Conservation (phyloP, 2,113 vertebrate species). For the Pampusana beccarii region DNA sequence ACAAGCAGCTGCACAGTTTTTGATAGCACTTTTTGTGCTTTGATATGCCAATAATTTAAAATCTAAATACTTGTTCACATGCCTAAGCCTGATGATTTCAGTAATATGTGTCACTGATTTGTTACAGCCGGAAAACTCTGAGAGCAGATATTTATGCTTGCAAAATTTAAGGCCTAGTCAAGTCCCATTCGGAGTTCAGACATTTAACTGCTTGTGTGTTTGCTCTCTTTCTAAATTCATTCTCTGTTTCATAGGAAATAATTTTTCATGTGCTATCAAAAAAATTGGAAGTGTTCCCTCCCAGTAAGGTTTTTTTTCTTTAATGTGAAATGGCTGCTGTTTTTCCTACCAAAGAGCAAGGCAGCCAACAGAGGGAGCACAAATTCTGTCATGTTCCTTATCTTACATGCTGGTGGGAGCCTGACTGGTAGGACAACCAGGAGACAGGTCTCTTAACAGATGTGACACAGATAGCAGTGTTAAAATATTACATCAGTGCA, state of each 20-base stretch:
- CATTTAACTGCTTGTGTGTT: background rate
- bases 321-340: background rate
- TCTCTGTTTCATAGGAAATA: background rate
- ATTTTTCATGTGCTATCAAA: background rate
- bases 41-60: background rate
- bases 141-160: background rate
- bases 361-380: constrained; percentile 36
- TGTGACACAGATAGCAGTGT: background rate
- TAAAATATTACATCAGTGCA: background rate
- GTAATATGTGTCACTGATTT: background rate
- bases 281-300: background rate
- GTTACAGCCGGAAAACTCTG: background rate
- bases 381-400: background rate
- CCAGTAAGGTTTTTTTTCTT: background rate
- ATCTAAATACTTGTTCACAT: background rate
- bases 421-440: background rate
- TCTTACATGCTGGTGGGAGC: background rate
- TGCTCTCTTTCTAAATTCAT: background rate
- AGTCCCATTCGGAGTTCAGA: background rate
- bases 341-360: background rate
- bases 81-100: background rate
- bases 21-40: background rate
- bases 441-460: background rate
- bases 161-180: background rate
- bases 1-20: background rate